Base-by-base conservation (phyloP, 2,797 vertebrate species). In the Cetoscarus ocellatus region DNA sequence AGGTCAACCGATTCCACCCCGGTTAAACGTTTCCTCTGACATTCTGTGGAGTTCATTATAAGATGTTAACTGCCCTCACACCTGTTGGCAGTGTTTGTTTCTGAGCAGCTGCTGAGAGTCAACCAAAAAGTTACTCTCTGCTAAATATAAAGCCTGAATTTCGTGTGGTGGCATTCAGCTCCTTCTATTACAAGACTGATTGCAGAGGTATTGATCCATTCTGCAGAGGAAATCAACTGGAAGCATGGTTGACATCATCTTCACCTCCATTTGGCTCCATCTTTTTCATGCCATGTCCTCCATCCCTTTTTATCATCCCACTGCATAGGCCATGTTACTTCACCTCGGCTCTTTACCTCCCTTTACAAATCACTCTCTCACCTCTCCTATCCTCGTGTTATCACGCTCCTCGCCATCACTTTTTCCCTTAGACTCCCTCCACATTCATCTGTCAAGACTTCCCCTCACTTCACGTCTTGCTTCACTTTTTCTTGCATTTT, bases 201-300 rank as follows among this genome's bases (percentile, higher is more conserved):
- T 73, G 77, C 67, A 70, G 61, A 5, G 1, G 50, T 78, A 91
- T 92, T 74, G 89, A 92, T 92, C 73, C 34, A 38, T 55, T 59
- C 65, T 34, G 75, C 77, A 77, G 76, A 83, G 71, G 27, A 70
- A 82, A 87, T 83, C 40, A 61, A 89, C 77, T 59, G 64, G 42
- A 83, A 86, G 79, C 80, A 73, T 82, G 81, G 79, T 85, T 85
- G 84, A 88, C 84, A 86, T 86, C 77, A 84, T 85, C 72, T 62
- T 79, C 70, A 61, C 70, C 73, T 85, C 53, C 62, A 14, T 80
- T 58, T 19, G 10, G 52, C 48, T 83, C 71, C 40, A 43, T 82
- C 81, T 85, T 77, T 75, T 63, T 85, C 75, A 64, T 75, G 36
- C 73, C 44, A 12, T 5, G 35, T 57, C 68, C 60, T 73, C 52